phyloP scores from a whole-genome alignment of 37 sponge, comb jelly and placozoan genomes.

The Oscarella lobularis region DNA sequence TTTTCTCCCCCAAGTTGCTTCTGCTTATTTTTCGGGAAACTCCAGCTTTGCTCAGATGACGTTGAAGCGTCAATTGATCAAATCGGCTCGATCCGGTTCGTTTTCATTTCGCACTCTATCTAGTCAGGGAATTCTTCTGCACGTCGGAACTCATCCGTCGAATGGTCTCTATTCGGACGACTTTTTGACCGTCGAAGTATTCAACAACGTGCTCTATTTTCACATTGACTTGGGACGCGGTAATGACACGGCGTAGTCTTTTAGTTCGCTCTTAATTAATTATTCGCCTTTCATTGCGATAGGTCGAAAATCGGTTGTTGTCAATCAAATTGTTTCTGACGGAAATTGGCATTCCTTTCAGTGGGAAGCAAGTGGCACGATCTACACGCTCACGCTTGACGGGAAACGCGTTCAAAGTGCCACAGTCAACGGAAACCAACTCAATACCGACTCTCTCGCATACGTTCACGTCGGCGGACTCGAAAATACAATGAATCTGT shows the following conservation, averaged over 20 bases:
- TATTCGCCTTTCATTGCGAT: neutral
- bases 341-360: neutral
- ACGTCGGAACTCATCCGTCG: neutral
- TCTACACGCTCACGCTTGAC: neutral
- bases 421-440: neutral
- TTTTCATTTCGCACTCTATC: neutral
- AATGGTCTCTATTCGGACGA: neutral
- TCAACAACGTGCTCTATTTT: neutral
- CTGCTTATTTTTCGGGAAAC: neutral
- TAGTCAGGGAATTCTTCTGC: neutral
- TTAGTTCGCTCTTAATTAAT: neutral
- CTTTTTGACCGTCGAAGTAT: neutral
- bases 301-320: neutral
- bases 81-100: neutral
- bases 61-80: neutral
- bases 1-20: too few relatives aligned
- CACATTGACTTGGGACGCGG: neutral
- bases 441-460: neutral
- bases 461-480: neutral
- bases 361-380: neutral
- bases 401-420: neutral
- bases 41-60: neutral
- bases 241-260: neutral
- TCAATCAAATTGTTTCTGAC: neutral
- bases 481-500: neutral